Evolutionary conservation across 2,888 invertebrate genomes (phyloP), one percentile per base, ranked within the genome.

Genomic region (Chloromyia formosa): DNA sequence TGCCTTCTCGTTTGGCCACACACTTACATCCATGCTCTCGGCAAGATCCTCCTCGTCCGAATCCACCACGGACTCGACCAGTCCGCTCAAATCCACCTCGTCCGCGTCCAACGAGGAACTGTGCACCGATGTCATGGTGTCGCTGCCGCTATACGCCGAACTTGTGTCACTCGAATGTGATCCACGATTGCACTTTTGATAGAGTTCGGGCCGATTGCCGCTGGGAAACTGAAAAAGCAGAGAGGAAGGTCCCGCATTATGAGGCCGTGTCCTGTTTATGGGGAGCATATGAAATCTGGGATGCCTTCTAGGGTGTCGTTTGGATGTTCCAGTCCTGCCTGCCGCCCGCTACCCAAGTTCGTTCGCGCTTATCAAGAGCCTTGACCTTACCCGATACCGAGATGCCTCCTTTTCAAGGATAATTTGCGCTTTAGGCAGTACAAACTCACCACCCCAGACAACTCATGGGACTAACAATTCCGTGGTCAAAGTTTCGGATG

Each of bases 141-240:
- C 97, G 79, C 96, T 96, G 78, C 97, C 97, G 82, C 96, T 96
- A 86, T 97, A 97, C 75, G 97, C 97, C 79, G 96, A 96, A 84
- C 96, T 96, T 23, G 97, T 97, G 85, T 97, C 97, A 83, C 96
- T 96, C 66, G 95, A 95, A 85, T 92, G 92, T 77, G 95, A 94
- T 79, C 92, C 92, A 79, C 93, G 88, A 84, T 92, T 92, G 81
- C 91, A 92, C 87, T 95, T 95, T 85, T 94, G 92, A 86, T 93
- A 93, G 85, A 93, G 89, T 87, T 93, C 93, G 79, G 93, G 92
- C 58, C 84, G 82, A 78, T 81, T 74, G 7, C 77, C 74, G 23
- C 35, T 22, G 16, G 75, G 64, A 66, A 77, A 77, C 76, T 76
- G 35, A 4, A 40, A 68, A 20, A n/a, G n/a, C 7, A 23, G 22